These are phyloP conservation scores for Mythimna ferrago DNA, from an alignment of 2,888 invertebrate genomes.

Conservation along the genomic window DNA sequence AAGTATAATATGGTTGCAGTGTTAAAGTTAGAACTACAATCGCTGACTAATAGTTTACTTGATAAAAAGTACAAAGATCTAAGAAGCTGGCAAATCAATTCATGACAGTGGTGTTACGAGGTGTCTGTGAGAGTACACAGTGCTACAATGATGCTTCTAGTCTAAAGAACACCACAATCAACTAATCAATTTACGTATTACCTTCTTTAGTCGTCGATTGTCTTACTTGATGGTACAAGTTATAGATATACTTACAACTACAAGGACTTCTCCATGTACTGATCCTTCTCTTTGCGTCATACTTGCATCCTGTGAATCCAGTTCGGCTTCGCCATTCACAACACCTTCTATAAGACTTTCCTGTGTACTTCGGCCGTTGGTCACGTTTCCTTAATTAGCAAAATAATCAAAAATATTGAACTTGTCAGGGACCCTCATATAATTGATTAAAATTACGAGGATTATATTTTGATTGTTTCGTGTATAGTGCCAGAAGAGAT, in stretches of 20 bases:
- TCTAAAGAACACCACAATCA: constrained; percentile 88
- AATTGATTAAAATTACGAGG: constrained; percentile 77
- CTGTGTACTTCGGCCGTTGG: constrained; percentile 84
- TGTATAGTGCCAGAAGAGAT: constrained; percentile 87
- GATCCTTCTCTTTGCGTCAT: constrained; percentile 81
- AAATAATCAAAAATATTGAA: constrained; percentile 90
- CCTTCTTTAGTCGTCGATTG: constrained; percentile 80
- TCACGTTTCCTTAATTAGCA: constrained; percentile 89
- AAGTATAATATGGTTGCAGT: constrained; percentile 21
- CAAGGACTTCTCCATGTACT: constrained; percentile 81
- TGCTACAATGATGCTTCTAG: constrained; percentile 87
- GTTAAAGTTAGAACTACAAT: constrained; percentile 70
- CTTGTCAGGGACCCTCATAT: constrained; percentile 87
- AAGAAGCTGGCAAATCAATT: constrained; percentile 89
- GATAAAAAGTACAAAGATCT: constrained; percentile 76
- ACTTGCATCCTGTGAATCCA: constrained; percentile 89
- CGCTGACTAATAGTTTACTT: constrained; percentile 75
- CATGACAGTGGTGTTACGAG: constrained; percentile 83
- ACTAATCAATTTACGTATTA: constrained; percentile 83
- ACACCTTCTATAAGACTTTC: constrained; percentile 89
- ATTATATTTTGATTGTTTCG: constrained; percentile 84
- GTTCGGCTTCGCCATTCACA: constrained; percentile 86
- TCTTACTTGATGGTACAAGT: constrained; percentile 76
- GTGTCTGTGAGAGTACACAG: constrained; percentile 85
- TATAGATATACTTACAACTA: constrained; percentile 86